Evolutionary conservation across 2,888 invertebrate species (phyloP), one percentile per base, ranked within the genome.

Genomic region (Creontiades dilutus): DNA sequence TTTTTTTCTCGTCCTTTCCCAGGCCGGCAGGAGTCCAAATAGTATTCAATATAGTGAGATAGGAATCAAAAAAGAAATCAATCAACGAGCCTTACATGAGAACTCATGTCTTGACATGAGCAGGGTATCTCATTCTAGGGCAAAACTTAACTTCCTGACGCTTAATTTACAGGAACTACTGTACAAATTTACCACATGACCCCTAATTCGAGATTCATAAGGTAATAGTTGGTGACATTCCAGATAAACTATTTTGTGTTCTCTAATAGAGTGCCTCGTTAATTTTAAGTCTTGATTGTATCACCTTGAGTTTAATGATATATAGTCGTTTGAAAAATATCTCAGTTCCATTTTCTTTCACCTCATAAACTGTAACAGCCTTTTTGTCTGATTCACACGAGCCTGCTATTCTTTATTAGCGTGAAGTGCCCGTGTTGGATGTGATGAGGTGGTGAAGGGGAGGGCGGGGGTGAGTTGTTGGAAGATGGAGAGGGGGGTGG

Each of bases 311-410:
- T 68, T 68, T 23, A 23, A 68, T 23, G 68, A 23, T 23, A 23
- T 68, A n/a, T n/a, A 68, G 19, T 80, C 46, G 4, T 80, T 0
- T 47, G 78, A 80, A 14, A 80, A 80, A 47, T 19, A 37, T 46
- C 19, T 80, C 78, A 46, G 47, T 47, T 37, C 46, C 78, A 80
- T 80, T 80, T 80, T 80, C 78, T 80, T 80, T 80, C 78, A 80
- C 78, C 78, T 47, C 47, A 47, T 47, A 46, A 80, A 46, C 78
- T 80, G 37, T 80, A 80, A 80, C 78, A 80, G 78, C 46, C 78
- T 80, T 47, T 61, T 78, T 80, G 78, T 46, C 78, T 80, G 78
- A 47, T 47, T n/a, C 78, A 80, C 37, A 80, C 46, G 47, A 80
- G 78, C 37, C 19, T 14, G 78, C 16, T 80, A 80, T 80, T 80